Evolutionary conservation across 35 echinoderm and acorn worm species (phyloP), one percentile per base, ranked within the genome.

Genomic region (Ophiothrix spiculata): DNA sequence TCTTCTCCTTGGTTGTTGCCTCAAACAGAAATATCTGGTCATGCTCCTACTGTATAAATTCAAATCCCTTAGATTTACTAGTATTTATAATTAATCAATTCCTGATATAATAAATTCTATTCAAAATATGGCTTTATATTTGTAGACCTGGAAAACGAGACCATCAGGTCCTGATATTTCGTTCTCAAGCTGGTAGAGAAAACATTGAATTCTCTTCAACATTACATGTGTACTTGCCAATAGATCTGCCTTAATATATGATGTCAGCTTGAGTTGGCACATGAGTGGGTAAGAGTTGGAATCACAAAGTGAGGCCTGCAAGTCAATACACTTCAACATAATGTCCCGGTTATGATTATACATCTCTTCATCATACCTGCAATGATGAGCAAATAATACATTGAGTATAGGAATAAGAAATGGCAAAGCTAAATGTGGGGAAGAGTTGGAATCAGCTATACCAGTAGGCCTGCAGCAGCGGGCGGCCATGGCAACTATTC

Each of bases 201-300:
- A 1, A 75, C 21, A 21, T 31, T 19, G 3, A 75, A 6, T 10
- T 33, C 4, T 33, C 2, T n/a, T 75, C 3, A 75, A 6, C n/a
- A 1, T 75, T 34, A 32, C 16, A n/a, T 13, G 31, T 37, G 25
- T 38, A 92, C 89, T 85, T 81, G 91, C 93, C 80, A 95, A 36
- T 15, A 95, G 56, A 86, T 91, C 88, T 75, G 93, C 89, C 69
- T 95, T 95, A 10, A 84, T 21, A 64, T 91, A 95, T 15, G 93
- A 91, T 29, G 93, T 91, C 0, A 91, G 29, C 40, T 88, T 95
- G 4, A 95, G 93, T 49, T 95, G 93, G 33, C 80, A 84, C 8
- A 95, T 46, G 25, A 84, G 74, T 36, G 84, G 77, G 31, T 79
- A 77, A 54, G 31, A 41, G 12, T 36, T 60, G 0, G 56, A 33